Conservation (phyloP, 2,113 vertebrate genomes). For the Sapajus apella region DNA sequence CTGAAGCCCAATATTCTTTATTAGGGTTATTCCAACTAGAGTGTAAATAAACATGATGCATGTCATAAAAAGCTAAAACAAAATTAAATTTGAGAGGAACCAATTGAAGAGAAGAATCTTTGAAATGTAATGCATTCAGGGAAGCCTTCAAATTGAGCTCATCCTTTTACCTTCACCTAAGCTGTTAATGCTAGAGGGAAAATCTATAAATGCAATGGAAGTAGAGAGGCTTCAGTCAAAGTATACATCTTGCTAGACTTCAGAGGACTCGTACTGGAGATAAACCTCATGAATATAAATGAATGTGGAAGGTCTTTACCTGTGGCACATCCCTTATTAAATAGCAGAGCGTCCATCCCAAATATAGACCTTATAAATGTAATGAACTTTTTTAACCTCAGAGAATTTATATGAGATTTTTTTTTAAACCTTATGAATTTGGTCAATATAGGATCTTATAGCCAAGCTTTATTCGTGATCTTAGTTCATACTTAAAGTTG, state of each 20-base stretch:
- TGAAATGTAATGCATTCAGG: neutral
- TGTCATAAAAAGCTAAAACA: slow-evolving; percentile 30
- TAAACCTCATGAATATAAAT: slow-evolving; percentile 74
- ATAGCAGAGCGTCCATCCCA: slow-evolving; percentile 47
- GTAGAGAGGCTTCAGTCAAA: slow-evolving; percentile 12
- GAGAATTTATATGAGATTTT: slow-evolving; percentile 21
- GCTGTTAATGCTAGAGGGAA: neutral
- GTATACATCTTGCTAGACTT: neutral
- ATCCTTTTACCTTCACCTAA: neutral
- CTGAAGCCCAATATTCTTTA: slow-evolving; percentile 30
- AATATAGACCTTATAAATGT: slow-evolving; percentile 38
- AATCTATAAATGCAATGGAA: neutral
- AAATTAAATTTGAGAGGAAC: neutral
- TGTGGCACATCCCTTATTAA: slow-evolving; percentile 49
- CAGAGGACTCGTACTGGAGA: slow-evolving; percentile 24
- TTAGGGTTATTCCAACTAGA: slow-evolving; percentile 27
- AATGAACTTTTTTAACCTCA: slow-evolving; percentile 39
- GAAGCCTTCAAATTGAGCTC: slow-evolving; percentile 16
- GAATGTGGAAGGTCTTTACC: slow-evolving; percentile 45
- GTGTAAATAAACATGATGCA: neutral
- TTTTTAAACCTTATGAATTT: neutral
- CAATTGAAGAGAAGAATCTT: neutral
- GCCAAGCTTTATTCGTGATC: neutral
- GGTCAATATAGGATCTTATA: slow-evolving; percentile 25
- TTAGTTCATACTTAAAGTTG: slow-evolving; percentile 3